Evolutionary conservation across 2,113 vertebrate species (phyloP), one percentile per base, ranked within the genome.

Genomic region (Capra hircus): DNA sequence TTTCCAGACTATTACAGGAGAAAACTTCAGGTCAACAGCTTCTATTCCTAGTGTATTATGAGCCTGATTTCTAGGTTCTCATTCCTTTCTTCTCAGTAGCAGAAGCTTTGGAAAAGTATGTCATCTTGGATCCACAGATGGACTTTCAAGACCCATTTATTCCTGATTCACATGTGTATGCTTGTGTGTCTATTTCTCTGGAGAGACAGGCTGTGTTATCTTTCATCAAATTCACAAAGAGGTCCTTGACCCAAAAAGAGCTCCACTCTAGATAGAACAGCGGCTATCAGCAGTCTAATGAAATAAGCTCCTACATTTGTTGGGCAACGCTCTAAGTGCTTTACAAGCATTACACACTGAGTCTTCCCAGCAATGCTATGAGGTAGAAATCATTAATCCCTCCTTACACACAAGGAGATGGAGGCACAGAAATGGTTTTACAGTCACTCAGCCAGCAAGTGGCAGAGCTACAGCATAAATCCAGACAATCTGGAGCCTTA

Each of bases 201-300:
- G 33, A 17, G 40, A 97, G 16, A 71, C 0, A 55, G 19, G 30
- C 30, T 94, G 8, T 60, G 60, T 71, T 90, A 43, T 90, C 48
- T 86, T 94, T 88, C 62, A 94, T 59, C 62, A 92, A 55, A 92
- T 67, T 93, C 78, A 97, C 80, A 55, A 53, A 95, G n/a, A n/a
- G 25, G 80, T 67, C 25, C 45, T 74, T 95, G 45, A 90, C 30
- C 40, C 59, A 52, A 36, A 94, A 77, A 91, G 40, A 81, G 53
- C 43, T 89, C 59, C 45, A 55, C 27, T 64, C 27, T 77, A 77
- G 36, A 92, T 16, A 93, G 45, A 95, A 88, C 0, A 88, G 55
- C 13, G 87, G 52, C 60, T 94, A 74, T 62, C 14, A 43, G 40
- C 71, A 77, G 40, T 43, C 23, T 43, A 43, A 83, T n/a, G 85